Base-by-base conservation (phyloP, 2,888 invertebrate genomes). In the Drosophila quinaria region DNA sequence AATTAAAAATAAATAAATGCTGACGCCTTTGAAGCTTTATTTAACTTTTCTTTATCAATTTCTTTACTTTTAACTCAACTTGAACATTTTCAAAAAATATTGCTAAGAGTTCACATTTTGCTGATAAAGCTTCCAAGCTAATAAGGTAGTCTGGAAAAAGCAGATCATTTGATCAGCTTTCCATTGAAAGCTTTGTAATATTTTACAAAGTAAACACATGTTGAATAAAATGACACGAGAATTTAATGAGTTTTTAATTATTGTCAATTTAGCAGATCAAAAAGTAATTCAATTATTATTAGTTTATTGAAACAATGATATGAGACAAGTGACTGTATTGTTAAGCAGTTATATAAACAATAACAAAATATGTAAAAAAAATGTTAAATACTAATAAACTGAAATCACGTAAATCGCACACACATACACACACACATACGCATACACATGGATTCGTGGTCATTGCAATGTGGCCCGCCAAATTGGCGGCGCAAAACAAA, bases 401-500 rank as follows among this genome's bases (percentile, higher is more conserved):
- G 35, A 42, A 75, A 69, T 75, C 80, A 82, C 80, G 76, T 81
- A 79, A 68, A 71, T 63, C 55, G 52, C 58, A 50, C 33, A 69
- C 55, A 63, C 61, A 52, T 31, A 15, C 37, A 37, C 29, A 35
- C n/a, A 67, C 54, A 50, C 22, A 41, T 33, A 44, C 17, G 51
- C 42, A 41, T 22, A 46, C 70, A 56, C 42, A 47, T 19, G 55
- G 51, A 63, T n/a, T 47, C 35, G 46, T 22, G 44, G 61, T 52
- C 65, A 67, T 62, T 60, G 70, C 60, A 61, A 35, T 69, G 75
- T 66, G 69, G 79, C 81, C 74, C 81, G 76, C 81, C 82, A 85
- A 81, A 87, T 85, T 85, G 89, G 89, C 82, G 85, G 84, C 78
- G 78, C 87, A 89, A 79, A 79, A 79, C 87, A 81, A 85, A 85